phyloP scores from a whole-genome alignment of 1,140 invertebrate species.

The Drosophila jambulina region DNA sequence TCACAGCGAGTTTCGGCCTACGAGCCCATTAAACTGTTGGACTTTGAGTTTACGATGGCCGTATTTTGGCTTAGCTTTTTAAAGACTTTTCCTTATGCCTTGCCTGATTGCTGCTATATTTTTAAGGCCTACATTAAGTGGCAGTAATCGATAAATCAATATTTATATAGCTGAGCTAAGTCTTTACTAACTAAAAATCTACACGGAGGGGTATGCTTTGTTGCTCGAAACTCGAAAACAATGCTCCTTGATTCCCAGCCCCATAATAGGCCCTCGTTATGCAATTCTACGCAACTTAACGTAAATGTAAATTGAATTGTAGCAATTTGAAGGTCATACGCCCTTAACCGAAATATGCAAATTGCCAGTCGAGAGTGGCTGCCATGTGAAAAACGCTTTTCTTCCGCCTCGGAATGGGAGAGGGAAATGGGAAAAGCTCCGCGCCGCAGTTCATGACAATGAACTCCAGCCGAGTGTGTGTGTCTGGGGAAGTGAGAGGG shows the following conservation, averaged over 20 bases:
- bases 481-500: conserved; percentile 7
- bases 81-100: not conserved
- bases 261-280: not conserved
- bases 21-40: not conserved
- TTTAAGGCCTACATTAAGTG: not conserved
- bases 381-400: conserved; percentile 71
- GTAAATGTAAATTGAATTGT: conserved; percentile 72
- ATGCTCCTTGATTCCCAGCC: not conserved
- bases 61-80: not conserved
- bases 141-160: not conserved
- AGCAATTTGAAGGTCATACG: conserved; percentile 78
- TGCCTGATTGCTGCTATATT: not conserved
- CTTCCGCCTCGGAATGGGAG: conserved; percentile 60
- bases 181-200: not conserved
- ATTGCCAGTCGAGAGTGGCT: conserved; percentile 42
- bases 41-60: not conserved
- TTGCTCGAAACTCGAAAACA: not conserved
- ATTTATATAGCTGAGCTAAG: not conserved
- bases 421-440: conserved; percentile 36
- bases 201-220: too few species aligned
- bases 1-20: not conserved
- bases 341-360: conserved; percentile 75
- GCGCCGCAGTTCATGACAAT: conserved; percentile 73
- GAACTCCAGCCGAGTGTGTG: conserved; percentile 54
- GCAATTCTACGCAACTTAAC: conserved; percentile 13